Evolutionary conservation across 2,888 invertebrate species (phyloP).

Genomic region (Aelia acuminata): DNA sequence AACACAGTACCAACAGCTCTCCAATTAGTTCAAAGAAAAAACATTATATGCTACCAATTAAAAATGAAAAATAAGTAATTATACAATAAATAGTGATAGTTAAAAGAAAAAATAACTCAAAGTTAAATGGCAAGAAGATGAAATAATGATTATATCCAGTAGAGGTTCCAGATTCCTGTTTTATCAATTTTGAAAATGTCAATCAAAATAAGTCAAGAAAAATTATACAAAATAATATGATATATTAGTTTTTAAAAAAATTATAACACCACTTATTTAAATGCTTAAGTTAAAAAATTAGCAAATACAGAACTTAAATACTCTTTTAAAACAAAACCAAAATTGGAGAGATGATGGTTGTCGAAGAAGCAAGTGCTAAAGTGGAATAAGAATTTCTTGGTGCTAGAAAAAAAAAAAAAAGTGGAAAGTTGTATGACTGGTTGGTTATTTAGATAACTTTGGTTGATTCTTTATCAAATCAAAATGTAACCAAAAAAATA

Average conservation of each 20-base stretch:
- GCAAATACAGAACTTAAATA: background rate
- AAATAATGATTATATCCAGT: background rate
- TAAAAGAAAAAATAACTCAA: background rate
- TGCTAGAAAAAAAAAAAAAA: conserved; percentile 54
- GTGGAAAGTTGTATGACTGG: conserved; percentile 53
- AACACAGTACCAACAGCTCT: conserved; percentile 60
- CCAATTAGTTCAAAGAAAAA: conserved; percentile 54
- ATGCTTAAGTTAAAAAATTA: background rate
- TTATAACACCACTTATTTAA: background rate
- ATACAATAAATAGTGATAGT: conserved; percentile 7
- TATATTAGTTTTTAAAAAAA: conserved; percentile 6
- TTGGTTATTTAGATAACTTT: background rate
- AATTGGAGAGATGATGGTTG: conserved; percentile 56
- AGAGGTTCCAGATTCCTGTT: background rate
- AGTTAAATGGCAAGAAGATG: background rate
- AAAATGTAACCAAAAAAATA: background rate
- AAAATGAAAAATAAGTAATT: conserved; percentile 34
- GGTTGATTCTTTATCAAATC: background rate
- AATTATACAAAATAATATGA: conserved; percentile 10
- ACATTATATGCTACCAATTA: conserved; percentile 25
- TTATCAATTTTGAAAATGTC: background rate
- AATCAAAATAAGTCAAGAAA: background rate
- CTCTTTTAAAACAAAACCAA: conserved; percentile 3
- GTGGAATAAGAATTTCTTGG: conserved; percentile 48
- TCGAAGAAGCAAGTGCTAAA: conserved; percentile 52